A percentile compares a stretch with the other conserved stretches of the same genome.
phyloP scores from a whole-genome alignment of 1,140 invertebrate species.

The Aphaenogaster floridana region DNA sequence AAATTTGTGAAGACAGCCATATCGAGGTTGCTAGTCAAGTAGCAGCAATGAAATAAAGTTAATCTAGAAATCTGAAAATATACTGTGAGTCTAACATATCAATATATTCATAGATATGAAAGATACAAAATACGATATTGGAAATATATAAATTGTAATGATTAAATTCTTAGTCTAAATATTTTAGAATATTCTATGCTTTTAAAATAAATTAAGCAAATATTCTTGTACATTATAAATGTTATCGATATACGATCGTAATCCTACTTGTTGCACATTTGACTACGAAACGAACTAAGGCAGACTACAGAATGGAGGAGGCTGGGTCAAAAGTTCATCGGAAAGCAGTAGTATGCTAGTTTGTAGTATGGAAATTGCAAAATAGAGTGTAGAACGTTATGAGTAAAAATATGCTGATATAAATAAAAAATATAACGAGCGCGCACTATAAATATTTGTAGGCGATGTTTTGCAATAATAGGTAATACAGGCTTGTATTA shows the following conservation, averaged over 20 bases:
- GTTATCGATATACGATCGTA: not conserved
- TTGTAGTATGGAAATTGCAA: not conserved
- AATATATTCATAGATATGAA: too few relatives aligned
- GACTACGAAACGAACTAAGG: constrained; percentile 58
- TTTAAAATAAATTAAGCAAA: not conserved
- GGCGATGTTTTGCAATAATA: constrained; percentile 19
- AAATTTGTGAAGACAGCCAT: not conserved
- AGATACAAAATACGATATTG: not conserved
- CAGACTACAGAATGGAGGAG: constrained; percentile 18
- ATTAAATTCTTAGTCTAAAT: not conserved
- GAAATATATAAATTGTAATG: not conserved
- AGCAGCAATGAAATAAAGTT: not conserved
- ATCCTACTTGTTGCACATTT: constrained; percentile 25
- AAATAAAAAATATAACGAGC: not conserved
- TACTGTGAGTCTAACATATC: not conserved
- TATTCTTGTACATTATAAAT: not conserved
- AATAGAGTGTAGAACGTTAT: not conserved
- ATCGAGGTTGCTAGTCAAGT: not conserved
- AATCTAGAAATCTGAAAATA: not conserved
- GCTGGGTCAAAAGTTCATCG: constrained; percentile 66
- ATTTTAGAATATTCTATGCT: not conserved
- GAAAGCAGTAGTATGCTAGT: too few relatives aligned
- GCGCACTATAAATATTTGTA: not conserved
- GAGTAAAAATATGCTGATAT: not conserved
- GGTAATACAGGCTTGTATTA: not conserved